Evolutionary conservation across 2,888 invertebrate species (phyloP).

Genomic region (Tetragnatha montana): DNA sequence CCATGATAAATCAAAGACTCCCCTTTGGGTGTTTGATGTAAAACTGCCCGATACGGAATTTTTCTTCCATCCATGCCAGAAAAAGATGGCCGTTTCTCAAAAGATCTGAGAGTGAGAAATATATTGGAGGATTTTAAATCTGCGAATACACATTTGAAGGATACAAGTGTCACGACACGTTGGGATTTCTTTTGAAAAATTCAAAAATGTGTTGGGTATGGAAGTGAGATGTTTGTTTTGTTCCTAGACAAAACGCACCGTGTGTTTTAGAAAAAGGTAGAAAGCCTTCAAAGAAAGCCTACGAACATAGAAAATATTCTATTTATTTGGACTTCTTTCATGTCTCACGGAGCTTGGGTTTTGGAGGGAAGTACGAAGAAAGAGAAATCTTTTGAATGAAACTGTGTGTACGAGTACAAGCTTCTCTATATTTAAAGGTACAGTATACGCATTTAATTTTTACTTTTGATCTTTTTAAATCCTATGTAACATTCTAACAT

Average conservation of each 20-base stretch:
- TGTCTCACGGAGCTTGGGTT: too few relatives aligned
- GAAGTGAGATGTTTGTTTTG: neutral
- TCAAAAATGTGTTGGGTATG: neutral
- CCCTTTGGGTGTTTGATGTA: neutral
- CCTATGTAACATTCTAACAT: too few relatives aligned
- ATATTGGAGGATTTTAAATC: neutral
- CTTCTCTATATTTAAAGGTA: too few relatives aligned
- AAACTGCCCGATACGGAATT: neutral
- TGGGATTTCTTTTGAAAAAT: neutral
- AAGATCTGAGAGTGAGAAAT: neutral
- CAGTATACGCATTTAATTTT: too few relatives aligned
- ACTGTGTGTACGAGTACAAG: too few relatives aligned
- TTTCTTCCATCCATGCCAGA: neutral
- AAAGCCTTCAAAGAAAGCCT: neutral
- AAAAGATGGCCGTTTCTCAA: neutral
- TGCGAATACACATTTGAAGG: neutral
- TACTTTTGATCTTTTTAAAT: too few relatives aligned
- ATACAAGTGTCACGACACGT: neutral
- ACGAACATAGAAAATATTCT: too few relatives aligned
- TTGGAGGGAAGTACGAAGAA: too few relatives aligned
- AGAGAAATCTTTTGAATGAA: too few relatives aligned
- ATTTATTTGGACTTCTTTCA: too few relatives aligned
- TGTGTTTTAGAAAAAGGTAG: neutral
- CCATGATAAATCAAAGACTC: too few relatives aligned
- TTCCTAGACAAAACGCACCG: neutral